Base-by-base conservation (phyloP, 2,797 vertebrate species). In the Loris lydekkerianus region DNA sequence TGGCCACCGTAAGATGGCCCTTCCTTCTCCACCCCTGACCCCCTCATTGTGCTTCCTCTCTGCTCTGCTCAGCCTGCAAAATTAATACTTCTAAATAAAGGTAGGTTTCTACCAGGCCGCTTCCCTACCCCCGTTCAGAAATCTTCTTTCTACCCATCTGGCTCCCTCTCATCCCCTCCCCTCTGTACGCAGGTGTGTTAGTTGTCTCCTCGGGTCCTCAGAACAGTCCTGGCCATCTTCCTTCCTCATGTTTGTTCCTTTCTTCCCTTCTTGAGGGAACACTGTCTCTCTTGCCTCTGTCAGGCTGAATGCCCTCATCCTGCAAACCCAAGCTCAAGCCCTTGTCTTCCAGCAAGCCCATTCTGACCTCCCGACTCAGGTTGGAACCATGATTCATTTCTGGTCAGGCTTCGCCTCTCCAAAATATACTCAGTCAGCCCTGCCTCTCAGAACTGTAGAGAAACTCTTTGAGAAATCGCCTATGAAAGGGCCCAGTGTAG, bases 311-410 rank as follows among this genome's bases (percentile, higher is more conserved):
- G 20, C 37, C 5, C 21, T 34, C 23, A 49, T 69, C 49, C 76
- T 75, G 8, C 86, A 83, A 91, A 92, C 82, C 37, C 21, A 14
- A 94, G 67, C 53, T 86, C 76, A 73, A 85, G 43, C 75, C 77
- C 60, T 11, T 56, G 49, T n/a, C 40, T 77, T n/a, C 3, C 43
- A 40, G 60, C 56, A 40, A 78, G 43, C 56, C 31, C n/a, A 58
- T 88, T 89, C 58, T 46, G 58, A 29, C 73, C 11, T 85, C 89
- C 58, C 43, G 10, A 80, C 27, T 84, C 53, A 49, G 53, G 8
- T 2, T 23, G 63, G 61, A 61, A 49, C 61, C 81, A 1, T n/a
- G 23, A 60, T 67, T 80, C 3, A 0, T 72, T 75, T 27, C 1
- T 4, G 31, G 29, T 7, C 10, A 13, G 21, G 67, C 63, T 95